A percentile compares a stretch with the other conserved stretches of the same genome.
Evolutionary conservation across 1,140 invertebrate species (phyloP).

Genomic region (Scaptomyza graminum): DNA sequence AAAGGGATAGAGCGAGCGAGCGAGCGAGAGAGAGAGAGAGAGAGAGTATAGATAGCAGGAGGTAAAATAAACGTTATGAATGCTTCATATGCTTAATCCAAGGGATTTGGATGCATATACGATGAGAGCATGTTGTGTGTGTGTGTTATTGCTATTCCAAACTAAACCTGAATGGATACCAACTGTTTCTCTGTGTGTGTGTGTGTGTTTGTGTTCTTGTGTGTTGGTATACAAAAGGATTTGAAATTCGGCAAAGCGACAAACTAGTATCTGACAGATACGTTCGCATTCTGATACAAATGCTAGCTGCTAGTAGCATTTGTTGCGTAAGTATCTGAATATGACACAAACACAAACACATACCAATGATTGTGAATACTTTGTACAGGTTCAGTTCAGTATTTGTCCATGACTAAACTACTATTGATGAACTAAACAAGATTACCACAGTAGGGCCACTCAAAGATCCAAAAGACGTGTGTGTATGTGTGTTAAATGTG

Average conservation of each 20-base stretch:
- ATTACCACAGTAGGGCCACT: slow-evolving; percentile 64
- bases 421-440: slow-evolving; percentile 78
- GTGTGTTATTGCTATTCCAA: slow-evolving; percentile 6
- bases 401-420: slow-evolving; percentile 71
- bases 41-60: slow-evolving; percentile 18
- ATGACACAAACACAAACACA: not conserved
- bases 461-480: slow-evolving; percentile 35
- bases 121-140: slow-evolving; percentile 47
- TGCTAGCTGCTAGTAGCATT: slow-evolving; percentile 9
- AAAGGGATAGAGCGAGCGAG: not conserved
- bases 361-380: slow-evolving; percentile 13
- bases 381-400: slow-evolving; percentile 52
- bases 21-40: slow-evolving; percentile 15
- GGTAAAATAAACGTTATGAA: slow-evolving; percentile 80
- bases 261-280: slow-evolving; percentile 69
- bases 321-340: slow-evolving; percentile 6
- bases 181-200: slow-evolving; percentile 10
- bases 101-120: slow-evolving; percentile 79
- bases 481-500: slow-evolving; percentile 44
- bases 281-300: slow-evolving; percentile 16
- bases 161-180: not conserved
- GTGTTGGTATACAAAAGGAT: slow-evolving; percentile 66
- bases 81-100: slow-evolving; percentile 82
- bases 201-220: slow-evolving; percentile 26
- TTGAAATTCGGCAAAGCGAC: slow-evolving; percentile 49